Percentiles rank a stretch among this genome's conserved stretches.
Evolutionary conservation across 2,888 invertebrate species (phyloP).

Genomic region (Catotricha subobsoleta): DNA sequence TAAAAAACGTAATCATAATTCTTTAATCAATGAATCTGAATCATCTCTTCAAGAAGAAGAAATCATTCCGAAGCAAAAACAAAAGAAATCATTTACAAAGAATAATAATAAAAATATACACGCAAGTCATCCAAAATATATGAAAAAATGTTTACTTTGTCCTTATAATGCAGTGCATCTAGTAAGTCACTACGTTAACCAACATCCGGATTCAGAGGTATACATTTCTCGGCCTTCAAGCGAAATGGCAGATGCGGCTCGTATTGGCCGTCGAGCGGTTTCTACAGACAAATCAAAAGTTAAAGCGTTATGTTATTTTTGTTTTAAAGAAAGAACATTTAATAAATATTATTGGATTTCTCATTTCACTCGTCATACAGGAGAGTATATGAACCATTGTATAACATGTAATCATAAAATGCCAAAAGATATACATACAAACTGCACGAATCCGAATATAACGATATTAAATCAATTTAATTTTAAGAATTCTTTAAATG

Average conservation of each 20-base stretch:
- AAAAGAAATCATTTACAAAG: no score
- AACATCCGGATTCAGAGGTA: slow-evolving; percentile 46
- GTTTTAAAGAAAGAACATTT: neutral
- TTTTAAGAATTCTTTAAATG: slow-evolving; percentile 16
- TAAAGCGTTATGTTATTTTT: neutral
- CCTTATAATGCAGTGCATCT: slow-evolving; percentile 18
- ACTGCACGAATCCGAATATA: slow-evolving; percentile 7
- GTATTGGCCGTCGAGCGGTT: slow-evolving; percentile 6
- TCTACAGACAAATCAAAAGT: neutral
- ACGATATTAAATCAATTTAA: neutral
- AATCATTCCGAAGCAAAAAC: no score
- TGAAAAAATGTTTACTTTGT: slow-evolving; percentile 21
- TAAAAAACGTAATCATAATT: no score
- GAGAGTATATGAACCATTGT: slow-evolving; percentile 44
- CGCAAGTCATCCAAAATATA: no score
- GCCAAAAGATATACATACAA: slow-evolving; percentile 11
- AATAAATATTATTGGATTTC: slow-evolving; percentile 31
- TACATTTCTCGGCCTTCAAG: slow-evolving; percentile 41
- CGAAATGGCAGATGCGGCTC: slow-evolving; percentile 28
- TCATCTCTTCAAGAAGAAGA: no score
- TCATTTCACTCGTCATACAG: slow-evolving; percentile 59
- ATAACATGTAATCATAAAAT: neutral
- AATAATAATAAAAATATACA: no score
- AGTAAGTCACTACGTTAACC: slow-evolving; percentile 44
- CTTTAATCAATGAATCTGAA: no score